Percentiles rank a stretch among this genome's conserved stretches.
Conservation (phyloP, 2,113 vertebrate genomes). For the Cacatua alba region DNA sequence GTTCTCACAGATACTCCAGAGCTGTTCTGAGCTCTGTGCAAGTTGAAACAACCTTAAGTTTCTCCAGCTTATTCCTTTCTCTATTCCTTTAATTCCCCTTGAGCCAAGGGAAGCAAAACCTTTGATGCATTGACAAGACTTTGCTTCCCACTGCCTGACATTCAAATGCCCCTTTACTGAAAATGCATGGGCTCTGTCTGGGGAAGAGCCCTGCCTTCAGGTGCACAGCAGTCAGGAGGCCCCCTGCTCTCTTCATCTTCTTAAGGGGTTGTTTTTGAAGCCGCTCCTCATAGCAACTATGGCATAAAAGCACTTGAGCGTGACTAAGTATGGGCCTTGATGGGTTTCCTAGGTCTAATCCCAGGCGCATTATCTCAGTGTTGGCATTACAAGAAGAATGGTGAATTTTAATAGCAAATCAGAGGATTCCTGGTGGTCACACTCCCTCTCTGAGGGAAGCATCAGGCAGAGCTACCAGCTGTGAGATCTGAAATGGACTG, state of each 20-base stretch:
- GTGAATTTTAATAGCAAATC: conserved; percentile 29
- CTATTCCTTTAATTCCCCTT: background rate
- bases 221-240: background rate
- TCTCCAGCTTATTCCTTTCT: background rate
- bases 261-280: conserved; percentile 24
- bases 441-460: background rate
- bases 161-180: background rate
- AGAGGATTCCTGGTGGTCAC: background rate
- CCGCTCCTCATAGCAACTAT: background rate
- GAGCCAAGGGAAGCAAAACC: background rate
- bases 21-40: background rate
- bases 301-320: conserved; percentile 39
- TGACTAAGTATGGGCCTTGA: conserved; percentile 40
- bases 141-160: background rate
- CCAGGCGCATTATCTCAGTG: background rate
- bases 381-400: conserved; percentile 3
- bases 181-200: background rate
- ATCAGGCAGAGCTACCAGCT: background rate
- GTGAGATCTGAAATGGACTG: background rate
- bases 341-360: conserved; percentile 48
- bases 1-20: background rate
- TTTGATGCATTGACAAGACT: conserved; percentile 7
- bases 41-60: background rate
- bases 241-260: conserved; percentile 4
- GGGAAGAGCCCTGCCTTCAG: background rate